Evolutionary conservation across 2,113 vertebrate species (phyloP).

Genomic region (Condylura cristata): DNA sequence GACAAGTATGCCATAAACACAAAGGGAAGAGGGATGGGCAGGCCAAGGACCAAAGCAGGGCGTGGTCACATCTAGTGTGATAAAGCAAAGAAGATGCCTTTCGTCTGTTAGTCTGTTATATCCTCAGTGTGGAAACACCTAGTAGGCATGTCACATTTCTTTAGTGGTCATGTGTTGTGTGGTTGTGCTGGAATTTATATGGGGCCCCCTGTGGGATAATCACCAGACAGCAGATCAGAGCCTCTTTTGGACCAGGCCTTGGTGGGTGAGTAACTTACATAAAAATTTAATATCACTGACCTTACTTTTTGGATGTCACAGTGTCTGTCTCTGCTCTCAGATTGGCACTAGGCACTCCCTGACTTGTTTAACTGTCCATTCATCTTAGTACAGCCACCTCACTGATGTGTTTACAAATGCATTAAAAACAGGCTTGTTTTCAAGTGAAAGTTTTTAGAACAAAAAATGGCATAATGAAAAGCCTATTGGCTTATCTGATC

Average conservation of each 20-base stretch:
- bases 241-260: neutral
- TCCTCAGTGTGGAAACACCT: neutral
- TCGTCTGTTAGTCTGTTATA: neutral
- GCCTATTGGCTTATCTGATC: neutral
- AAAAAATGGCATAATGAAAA: slow-evolving; percentile 36
- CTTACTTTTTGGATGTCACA: neutral
- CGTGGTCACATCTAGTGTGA: fast-evolving
- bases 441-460: neutral
- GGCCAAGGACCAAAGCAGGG: neutral
- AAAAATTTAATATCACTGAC: neutral
- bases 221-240: fast-evolving
- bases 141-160: too few species aligned
- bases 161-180: neutral
- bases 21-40: neutral
- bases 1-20: too few species aligned
- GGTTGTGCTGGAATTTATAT: neutral
- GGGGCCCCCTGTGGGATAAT: neutral
- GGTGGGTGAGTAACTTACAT: neutral
- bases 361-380: neutral
- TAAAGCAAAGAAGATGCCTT: neutral
- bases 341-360: neutral
- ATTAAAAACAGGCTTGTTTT: slow-evolving; percentile 4
- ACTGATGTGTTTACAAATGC: neutral
- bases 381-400: neutral
- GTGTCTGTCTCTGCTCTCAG: too few species aligned